phyloP scores from a whole-genome alignment of 1,140 invertebrate species.

The Hylaeus volcanicus region DNA sequence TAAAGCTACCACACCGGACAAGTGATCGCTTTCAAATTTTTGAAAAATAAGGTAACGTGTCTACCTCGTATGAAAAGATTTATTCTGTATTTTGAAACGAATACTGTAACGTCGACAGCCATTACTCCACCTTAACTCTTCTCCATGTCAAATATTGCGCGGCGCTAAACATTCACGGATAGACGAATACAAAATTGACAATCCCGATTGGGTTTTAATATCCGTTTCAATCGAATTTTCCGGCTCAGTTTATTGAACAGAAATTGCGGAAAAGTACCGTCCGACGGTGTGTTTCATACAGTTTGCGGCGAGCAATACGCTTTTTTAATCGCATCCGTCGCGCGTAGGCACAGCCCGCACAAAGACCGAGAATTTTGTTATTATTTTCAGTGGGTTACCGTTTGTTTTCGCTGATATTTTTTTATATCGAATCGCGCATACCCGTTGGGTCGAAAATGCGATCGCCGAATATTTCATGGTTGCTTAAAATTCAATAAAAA shows the following conservation, averaged over 20 bases:
- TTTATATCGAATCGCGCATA: background rate
- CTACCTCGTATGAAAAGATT: background rate
- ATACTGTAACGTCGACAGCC: too few species aligned
- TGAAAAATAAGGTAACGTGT: too few species aligned
- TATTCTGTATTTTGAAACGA: background rate
- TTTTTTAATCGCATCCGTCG: background rate
- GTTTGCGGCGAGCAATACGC: too few species aligned
- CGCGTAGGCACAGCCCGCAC: background rate
- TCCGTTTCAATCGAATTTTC: background rate
- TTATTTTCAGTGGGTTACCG: background rate
- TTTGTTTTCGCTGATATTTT: background rate
- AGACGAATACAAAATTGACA: background rate
- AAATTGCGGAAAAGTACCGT: background rate
- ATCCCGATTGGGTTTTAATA: background rate
- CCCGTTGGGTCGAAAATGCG: background rate
- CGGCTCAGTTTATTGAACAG: background rate
- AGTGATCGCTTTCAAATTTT: too few species aligned
- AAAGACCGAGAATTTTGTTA: conserved; percentile 7
- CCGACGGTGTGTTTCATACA: background rate
- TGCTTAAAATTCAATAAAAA: conserved; percentile 48
- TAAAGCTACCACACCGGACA: too few species aligned
- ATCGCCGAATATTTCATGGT: conserved; percentile 32
- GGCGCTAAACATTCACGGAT: background rate
- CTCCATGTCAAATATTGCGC: background rate
- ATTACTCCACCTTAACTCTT: background rate